Percentiles rank a stretch among this genome's conserved stretches.
phyloP scores from a whole-genome alignment of 1,140 invertebrate species.

The Pseudachorutes palmiensis region DNA sequence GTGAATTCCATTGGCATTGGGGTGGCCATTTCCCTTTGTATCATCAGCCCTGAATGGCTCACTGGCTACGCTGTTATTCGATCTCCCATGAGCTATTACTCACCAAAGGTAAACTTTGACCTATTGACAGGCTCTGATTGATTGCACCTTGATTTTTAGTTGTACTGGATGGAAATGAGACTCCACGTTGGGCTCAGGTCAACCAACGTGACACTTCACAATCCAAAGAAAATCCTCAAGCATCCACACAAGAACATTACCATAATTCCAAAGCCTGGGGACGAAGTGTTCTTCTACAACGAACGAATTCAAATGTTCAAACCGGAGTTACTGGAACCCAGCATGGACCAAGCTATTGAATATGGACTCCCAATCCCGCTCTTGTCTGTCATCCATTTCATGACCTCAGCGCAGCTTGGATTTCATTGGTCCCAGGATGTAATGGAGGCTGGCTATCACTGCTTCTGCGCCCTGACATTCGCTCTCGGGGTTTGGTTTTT shows the following conservation, averaged over 20 bases:
- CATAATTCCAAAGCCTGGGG: neutral
- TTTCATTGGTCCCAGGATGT: constrained; percentile 36
- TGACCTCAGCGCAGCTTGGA: constrained; percentile 22
- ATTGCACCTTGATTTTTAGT: too few species aligned
- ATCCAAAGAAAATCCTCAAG: neutral
- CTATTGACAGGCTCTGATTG: too few species aligned
- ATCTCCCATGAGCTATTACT: constrained; percentile 28
- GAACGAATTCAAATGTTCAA: constrained; percentile 29
- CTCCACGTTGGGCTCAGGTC: constrained; percentile 31
- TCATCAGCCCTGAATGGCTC: constrained; percentile 34
- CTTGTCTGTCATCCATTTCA: constrained; percentile 24
- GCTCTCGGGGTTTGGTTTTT: constrained; percentile 31
- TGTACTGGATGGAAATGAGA: constrained; percentile 22
- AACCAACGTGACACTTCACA: constrained; percentile 31
- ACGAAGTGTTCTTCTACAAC: constrained; percentile 31
- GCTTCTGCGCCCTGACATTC: constrained; percentile 25
- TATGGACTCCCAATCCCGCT: constrained; percentile 33
- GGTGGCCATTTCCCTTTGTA: constrained; percentile 23
- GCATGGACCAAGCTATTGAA: constrained; percentile 19
- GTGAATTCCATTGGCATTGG: constrained; percentile 29
- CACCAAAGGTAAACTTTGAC: constrained; percentile 28
- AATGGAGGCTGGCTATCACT: constrained; percentile 34
- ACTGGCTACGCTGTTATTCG: constrained; percentile 19
- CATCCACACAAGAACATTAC: neutral
- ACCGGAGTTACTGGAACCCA: constrained; percentile 21